Evolutionary conservation across 2,797 vertebrate genomes (phyloP), one percentile per base, ranked within the genome.

Genomic region (Xiphorhynchus erythropygius): DNA sequence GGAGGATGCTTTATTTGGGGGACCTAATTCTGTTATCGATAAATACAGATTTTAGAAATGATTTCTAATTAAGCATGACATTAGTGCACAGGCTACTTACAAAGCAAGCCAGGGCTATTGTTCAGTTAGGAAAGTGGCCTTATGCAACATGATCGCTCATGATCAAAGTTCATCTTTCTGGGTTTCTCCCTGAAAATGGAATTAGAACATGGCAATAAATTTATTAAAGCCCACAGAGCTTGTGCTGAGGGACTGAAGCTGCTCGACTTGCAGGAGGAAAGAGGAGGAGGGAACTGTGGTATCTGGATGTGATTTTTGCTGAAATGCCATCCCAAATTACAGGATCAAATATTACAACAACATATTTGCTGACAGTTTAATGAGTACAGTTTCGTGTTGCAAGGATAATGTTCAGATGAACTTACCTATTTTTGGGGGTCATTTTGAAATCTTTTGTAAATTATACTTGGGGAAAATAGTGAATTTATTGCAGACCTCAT

Each of bases 321-420:
- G 96, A 97, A 97, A 98, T 97, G 97, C 96, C 97, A 98, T 97
- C 97, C 97, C 97, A 97, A 98, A 98, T 98, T 97, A 97, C 94
- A 96, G 96, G 95, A 97, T 98, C 98, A 98, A 97, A 98, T 98
- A 98, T 96, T 97, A 94, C 90, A 94, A 91, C 94, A 93, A 96
- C 96, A 98, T 98, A 96, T 97, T 97, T 5, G 94, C 89, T 98
- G 98, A 98, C 98, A 98, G 97, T 98, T 98, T 98, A 98, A 98
- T 98, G 97, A 97, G 98, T 97, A 97, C 97, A 96, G 96, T 97
- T 96, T 97, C 85, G 74, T 95, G 95, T 97, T 97, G 97, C 97
- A 96, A 97, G 90, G 97, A 95, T 97, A 97, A 97, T 93, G 95
- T 96, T 97, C 97, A 96, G 92, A 97, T 91, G 94, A 96, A 97